These are phyloP conservation scores for Ceuthmochares aereus DNA, from an alignment of 2,113 vertebrate species.

Conservation along the genomic window DNA sequence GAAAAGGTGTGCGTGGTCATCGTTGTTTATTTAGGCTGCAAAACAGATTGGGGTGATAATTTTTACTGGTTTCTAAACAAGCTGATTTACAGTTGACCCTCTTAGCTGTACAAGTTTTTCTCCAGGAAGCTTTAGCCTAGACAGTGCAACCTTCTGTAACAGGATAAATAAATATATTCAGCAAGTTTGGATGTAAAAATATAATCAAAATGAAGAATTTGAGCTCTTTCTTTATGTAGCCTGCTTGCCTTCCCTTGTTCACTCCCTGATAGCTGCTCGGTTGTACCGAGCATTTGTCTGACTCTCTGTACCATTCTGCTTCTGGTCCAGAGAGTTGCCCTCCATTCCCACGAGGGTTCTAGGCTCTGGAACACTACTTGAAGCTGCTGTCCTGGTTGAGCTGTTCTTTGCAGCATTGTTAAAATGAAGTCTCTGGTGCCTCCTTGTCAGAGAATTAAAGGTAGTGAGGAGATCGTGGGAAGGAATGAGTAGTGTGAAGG, in stretches of 20 bases:
- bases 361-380: not conserved
- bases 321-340: not conserved
- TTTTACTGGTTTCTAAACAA: not conserved
- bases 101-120: not conserved
- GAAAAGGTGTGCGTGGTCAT: not conserved
- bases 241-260: not conserved
- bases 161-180: not conserved
- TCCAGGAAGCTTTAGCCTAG: not conserved
- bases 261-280: not conserved
- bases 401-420: not conserved
- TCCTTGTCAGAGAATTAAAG: not conserved
- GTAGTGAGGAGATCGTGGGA: not conserved
- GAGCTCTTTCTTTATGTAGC: not conserved
- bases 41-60: not conserved
- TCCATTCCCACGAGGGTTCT: not conserved
- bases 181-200: not conserved
- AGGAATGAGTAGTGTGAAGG: not conserved
- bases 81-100: fast-evolving
- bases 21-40: not conserved
- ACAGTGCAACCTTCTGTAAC: not conserved
- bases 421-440: not conserved
- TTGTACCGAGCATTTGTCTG: not conserved
- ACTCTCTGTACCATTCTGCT: not conserved
- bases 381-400: not conserved
- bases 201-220: not conserved